These are phyloP conservation scores for Saguinus midas DNA, from an alignment of 2,113 vertebrate species.

Conservation along the genomic window DNA sequence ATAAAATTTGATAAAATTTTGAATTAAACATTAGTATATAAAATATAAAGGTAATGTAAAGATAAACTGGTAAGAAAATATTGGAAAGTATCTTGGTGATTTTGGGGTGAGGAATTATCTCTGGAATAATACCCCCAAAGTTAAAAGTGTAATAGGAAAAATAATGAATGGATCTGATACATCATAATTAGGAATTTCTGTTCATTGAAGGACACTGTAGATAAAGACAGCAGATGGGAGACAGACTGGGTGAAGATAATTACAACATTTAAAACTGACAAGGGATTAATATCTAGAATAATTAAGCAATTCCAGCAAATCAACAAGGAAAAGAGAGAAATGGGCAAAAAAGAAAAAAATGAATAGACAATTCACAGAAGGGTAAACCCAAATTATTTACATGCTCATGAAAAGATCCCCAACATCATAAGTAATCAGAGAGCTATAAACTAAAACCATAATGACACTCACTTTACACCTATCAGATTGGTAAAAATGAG, in stretches of 20 bases:
- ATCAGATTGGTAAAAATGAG: background rate
- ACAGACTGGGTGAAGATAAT: conserved; percentile 61
- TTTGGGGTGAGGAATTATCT: background rate
- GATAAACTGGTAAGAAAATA: background rate
- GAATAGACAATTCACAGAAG: conserved; percentile 8
- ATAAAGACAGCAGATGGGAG: conserved; percentile 62
- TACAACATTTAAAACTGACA: conserved; percentile 65
- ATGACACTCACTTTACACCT: background rate
- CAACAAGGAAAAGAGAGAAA: conserved; percentile 33
- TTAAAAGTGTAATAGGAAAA: background rate
- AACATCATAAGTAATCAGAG: background rate
- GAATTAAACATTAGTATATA: background rate
- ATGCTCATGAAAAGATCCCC: background rate
- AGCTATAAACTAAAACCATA: conserved; percentile 27
- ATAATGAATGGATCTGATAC: background rate
- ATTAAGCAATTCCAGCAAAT: conserved; percentile 56
- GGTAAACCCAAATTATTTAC: conserved; percentile 17
- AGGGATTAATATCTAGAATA: conserved; percentile 60
- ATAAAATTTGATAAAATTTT: background rate
- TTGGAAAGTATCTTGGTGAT: background rate
- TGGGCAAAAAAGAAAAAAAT: conserved; percentile 8
- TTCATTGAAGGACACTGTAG: conserved; percentile 31
- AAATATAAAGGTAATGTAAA: background rate
- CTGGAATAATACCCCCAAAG: background rate
- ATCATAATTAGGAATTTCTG: conserved; percentile 45